Conservation (phyloP, 2,113 vertebrate species). For the Aviceda subcristata region DNA sequence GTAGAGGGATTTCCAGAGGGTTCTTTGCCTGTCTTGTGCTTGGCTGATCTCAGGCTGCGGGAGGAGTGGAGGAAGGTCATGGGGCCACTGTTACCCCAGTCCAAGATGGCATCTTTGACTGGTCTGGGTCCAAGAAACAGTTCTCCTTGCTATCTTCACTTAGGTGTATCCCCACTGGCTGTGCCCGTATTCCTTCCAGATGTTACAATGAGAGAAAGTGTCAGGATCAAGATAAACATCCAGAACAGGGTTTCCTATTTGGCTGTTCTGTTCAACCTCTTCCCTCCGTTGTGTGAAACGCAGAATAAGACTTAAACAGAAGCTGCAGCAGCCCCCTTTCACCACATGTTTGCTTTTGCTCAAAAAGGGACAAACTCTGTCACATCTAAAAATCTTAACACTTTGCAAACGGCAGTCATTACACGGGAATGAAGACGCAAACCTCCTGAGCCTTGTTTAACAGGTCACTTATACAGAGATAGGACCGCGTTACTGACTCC, state of each 20-base stretch:
- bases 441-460: background rate
- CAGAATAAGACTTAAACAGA: background rate
- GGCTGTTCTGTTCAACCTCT: background rate
- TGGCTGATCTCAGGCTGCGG: background rate
- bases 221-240: background rate
- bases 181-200: background rate
- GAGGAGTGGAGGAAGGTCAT: background rate
- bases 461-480: background rate
- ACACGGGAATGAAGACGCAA: background rate
- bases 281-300: background rate
- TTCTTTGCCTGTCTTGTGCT: background rate
- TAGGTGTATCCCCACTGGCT: background rate
- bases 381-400: background rate
- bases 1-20: background rate
- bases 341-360: background rate
- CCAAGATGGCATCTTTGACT: background rate
- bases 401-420: background rate
- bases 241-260: background rate
- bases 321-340: background rate
- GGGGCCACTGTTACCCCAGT: background rate
- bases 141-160: background rate
- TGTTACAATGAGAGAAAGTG: background rate
- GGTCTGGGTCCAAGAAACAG: background rate
- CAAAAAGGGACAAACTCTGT: background rate
- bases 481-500: background rate